These are phyloP conservation scores for Mustelus asterias DNA, from an alignment of 2,113 vertebrate genomes.

Conservation along the genomic window DNA sequence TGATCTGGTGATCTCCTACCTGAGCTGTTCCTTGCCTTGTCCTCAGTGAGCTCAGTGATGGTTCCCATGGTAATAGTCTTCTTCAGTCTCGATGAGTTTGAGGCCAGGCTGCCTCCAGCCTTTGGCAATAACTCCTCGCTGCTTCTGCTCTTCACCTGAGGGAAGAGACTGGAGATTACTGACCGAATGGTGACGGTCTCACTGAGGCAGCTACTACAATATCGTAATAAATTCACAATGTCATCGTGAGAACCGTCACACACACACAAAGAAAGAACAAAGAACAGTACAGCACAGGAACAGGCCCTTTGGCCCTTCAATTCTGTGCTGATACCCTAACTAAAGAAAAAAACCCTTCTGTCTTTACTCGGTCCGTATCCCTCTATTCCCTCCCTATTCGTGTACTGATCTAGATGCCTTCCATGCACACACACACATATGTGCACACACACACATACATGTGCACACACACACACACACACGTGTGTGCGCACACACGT, in stretches of 20 bases:
- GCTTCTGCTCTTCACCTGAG: constrained; percentile 84
- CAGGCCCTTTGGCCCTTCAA: neutral
- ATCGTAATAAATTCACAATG: neutral
- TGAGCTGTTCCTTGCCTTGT: constrained; percentile 59
- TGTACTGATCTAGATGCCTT: too few species aligned
- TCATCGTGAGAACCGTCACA: neutral
- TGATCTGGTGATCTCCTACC: constrained; percentile 56
- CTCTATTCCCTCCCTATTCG: too few species aligned
- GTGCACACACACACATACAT: too few species aligned
- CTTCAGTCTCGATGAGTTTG: constrained; percentile 66
- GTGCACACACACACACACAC: too few species aligned
- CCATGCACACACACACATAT: too few species aligned
- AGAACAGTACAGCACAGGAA: neutral
- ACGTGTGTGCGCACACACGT: too few species aligned
- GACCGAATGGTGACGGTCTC: neutral
- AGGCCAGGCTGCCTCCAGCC: constrained; percentile 52
- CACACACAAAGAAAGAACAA: neutral
- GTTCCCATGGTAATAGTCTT: constrained; percentile 82
- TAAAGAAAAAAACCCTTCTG: too few species aligned
- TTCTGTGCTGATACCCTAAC: too few species aligned
- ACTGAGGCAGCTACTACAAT: neutral
- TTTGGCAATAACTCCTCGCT: constrained; percentile 86
- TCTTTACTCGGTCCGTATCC: too few species aligned
- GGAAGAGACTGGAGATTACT: neutral
- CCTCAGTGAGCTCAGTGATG: constrained; percentile 78